These are phyloP conservation scores for Buceros bicornis DNA, from an alignment of 2,797 vertebrate genomes.

Conservation along the genomic window DNA sequence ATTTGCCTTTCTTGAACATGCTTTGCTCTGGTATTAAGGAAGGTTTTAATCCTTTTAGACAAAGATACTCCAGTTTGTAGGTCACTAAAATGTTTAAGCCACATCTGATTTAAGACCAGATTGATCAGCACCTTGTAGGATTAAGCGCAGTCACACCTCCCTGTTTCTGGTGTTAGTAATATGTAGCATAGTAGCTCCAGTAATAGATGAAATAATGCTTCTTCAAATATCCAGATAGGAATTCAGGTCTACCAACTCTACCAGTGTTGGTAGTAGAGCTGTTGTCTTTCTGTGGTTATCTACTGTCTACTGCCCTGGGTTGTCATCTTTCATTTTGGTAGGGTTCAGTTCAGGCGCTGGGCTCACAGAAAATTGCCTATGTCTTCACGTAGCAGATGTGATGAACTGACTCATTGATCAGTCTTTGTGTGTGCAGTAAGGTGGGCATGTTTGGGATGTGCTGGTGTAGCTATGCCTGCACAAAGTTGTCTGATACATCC, in stretches of 20 bases:
- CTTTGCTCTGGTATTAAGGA: neutral
- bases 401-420: neutral
- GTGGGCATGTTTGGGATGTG: neutral
- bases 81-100: neutral
- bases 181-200: fast-evolving
- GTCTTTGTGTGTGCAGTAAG: neutral
- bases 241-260: neutral
- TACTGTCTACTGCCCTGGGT: neutral
- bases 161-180: neutral
- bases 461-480: neutral
- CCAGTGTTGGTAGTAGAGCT: neutral
- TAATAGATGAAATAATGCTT: neutral
- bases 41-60: neutral
- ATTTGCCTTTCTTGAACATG: neutral
- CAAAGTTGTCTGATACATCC: neutral
- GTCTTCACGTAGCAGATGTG: neutral
- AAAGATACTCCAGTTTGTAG: neutral
- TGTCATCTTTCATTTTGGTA: neutral
- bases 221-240: neutral
- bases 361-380: neutral
- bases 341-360: neutral
- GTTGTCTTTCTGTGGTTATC: neutral
- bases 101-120: neutral
- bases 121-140: neutral
- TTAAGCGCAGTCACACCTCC: neutral